A percentile compares a stretch with the other conserved stretches of the same genome.
Evolutionary conservation across 2,797 vertebrate species (phyloP).

Genomic region (Sebastes taczanowskii): DNA sequence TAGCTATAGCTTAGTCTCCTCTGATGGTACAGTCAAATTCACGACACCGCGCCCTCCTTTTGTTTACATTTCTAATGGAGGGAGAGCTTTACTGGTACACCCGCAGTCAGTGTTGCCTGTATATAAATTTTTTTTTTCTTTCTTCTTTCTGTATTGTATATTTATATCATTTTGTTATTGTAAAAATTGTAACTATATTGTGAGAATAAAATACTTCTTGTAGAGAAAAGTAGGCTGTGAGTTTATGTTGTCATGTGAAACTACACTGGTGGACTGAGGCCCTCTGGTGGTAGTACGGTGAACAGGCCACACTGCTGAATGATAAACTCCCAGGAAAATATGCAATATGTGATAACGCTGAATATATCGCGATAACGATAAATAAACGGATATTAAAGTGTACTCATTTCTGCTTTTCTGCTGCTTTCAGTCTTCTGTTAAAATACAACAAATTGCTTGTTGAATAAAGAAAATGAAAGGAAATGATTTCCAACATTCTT

Average conservation of each 20-base stretch:
- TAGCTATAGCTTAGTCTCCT: constrained; percentile 8
- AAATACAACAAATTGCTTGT: too few species aligned
- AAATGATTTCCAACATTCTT: too few species aligned
- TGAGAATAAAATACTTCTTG: constrained; percentile 73
- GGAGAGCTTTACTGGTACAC: constrained; percentile 47
- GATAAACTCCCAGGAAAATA: neutral
- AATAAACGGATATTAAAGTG: neutral
- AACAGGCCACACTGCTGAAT: neutral
- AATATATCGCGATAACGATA: neutral
- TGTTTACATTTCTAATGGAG: constrained; percentile 73
- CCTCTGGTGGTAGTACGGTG: constrained; percentile 37
- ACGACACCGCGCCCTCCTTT: constrained; percentile 38
- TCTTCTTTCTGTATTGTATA: constrained; percentile 64
- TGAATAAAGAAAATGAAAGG: too few species aligned
- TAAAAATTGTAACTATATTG: constrained; percentile 66
- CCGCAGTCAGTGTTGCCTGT: constrained; percentile 75
- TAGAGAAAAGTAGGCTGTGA: constrained; percentile 29
- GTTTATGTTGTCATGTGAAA: constrained; percentile 1
- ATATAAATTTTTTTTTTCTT: constrained; percentile 54
- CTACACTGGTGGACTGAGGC: neutral
- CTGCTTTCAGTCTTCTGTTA: too few species aligned
- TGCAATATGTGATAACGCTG: neutral
- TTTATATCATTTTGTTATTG: constrained; percentile 78
- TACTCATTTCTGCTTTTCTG: neutral
- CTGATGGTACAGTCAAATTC: constrained; percentile 23